Evolutionary conservation across 2,888 invertebrate genomes (phyloP).

Genomic region (Ptychoptera albimana): DNA sequence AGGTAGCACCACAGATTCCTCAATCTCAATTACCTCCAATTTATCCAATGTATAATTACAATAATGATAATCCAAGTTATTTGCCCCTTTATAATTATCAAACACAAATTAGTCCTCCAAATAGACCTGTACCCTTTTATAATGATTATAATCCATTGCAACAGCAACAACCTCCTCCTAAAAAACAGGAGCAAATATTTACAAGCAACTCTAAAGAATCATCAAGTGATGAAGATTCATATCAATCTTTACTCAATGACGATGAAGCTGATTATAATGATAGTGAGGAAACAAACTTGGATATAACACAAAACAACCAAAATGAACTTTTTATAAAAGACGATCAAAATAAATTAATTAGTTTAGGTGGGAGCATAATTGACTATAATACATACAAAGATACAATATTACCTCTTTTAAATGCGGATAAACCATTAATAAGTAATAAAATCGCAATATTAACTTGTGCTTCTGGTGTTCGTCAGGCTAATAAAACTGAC

Average conservation of each 20-base stretch:
- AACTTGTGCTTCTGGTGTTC: conserved; percentile 29
- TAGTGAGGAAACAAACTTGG: not conserved
- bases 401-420: conserved; percentile 17
- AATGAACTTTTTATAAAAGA: conserved; percentile 6
- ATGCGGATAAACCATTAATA: not conserved
- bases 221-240: not conserved
- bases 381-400: conserved; percentile 24
- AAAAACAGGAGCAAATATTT: too few species aligned
- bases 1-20: too few species aligned
- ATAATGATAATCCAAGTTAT: too few species aligned
- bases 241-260: conserved; percentile 11
- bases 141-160: not conserved
- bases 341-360: conserved; percentile 15
- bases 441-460: conserved; percentile 20
- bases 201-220: too few species aligned
- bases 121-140: too few species aligned
- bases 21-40: too few species aligned
- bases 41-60: too few species aligned
- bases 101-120: too few species aligned
- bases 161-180: not conserved
- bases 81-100: too few species aligned
- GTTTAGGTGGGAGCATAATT: conserved; percentile 23
- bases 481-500: conserved; percentile 33
- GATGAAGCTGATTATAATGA: conserved; percentile 4
- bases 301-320: not conserved